Percentiles rank a stretch among this genome's conserved stretches.
Evolutionary conservation across 2,797 vertebrate species (phyloP).

Genomic region (Gallinago solitaria): DNA sequence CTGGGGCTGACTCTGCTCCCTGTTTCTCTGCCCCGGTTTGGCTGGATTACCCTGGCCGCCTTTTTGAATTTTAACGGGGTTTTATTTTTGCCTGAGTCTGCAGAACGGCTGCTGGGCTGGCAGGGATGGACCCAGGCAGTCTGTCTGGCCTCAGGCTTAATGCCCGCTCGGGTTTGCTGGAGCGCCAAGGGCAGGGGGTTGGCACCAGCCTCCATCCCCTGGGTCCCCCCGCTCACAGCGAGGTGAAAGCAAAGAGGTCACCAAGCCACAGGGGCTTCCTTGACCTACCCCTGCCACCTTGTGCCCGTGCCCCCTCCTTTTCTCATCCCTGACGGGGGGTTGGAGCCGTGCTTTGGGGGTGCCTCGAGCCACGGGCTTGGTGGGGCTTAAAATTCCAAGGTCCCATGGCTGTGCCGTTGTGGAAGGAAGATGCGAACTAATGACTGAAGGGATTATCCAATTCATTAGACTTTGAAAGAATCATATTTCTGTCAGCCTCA

Average conservation of each 20-base stretch:
- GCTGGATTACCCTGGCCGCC: background rate
- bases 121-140: background rate
- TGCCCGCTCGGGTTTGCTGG: background rate
- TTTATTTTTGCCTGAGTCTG: background rate
- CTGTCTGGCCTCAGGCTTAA: background rate
- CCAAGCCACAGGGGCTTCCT: rapidly evolving
- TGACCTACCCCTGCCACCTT: background rate
- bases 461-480: conserved; percentile 52
- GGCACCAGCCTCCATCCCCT: background rate
- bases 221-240: rapidly evolving
- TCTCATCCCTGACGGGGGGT: background rate
- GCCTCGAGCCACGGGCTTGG: background rate
- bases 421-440: conserved; percentile 23
- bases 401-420: background rate
- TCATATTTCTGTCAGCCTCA: conserved; percentile 47
- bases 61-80: background rate
- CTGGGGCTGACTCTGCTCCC: rapidly evolving
- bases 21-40: background rate
- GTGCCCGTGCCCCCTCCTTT: rapidly evolving
- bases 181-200: background rate
- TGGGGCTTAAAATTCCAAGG: background rate
- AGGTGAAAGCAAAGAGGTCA: background rate
- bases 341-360: background rate
- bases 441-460: conserved; percentile 47
- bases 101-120: background rate